Conservation (phyloP, 2,888 invertebrate species). For the Homarus gammarus region DNA sequence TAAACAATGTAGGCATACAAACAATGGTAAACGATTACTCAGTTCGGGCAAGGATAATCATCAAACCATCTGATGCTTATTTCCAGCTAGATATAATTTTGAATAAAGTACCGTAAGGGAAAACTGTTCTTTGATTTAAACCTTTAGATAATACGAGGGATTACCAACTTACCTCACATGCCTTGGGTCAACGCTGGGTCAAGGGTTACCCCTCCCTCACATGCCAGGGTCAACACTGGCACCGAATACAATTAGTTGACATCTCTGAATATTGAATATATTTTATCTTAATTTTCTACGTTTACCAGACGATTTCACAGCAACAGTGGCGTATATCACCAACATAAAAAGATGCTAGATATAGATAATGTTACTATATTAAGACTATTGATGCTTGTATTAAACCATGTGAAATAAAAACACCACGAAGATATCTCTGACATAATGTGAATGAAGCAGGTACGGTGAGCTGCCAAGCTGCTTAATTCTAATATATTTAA, state of each 20-base stretch:
- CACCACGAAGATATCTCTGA: constrained; percentile 12
- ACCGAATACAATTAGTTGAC: not conserved
- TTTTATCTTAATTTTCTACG: not conserved
- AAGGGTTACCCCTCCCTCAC: not conserved
- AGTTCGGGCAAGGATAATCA: too few species aligned
- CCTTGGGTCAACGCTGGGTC: not conserved
- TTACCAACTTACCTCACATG: not conserved
- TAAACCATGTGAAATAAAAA: constrained; percentile 22
- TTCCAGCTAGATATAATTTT: too few species aligned
- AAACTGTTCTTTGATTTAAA: too few species aligned
- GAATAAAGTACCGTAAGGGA: too few species aligned
- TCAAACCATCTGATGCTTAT: too few species aligned
- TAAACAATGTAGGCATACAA: too few species aligned
- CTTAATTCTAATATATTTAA: not conserved
- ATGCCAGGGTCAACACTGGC: not conserved
- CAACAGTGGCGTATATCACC: not conserved
- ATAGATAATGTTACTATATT: not conserved
- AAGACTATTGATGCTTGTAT: not conserved
- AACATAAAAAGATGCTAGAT: not conserved
- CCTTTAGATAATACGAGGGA: too few species aligned
- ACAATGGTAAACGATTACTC: too few species aligned
- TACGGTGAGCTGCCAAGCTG: constrained; percentile 35
- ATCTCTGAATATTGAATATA: too few species aligned
- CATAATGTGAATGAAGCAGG: constrained; percentile 70
- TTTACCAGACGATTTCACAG: not conserved